Base-by-base conservation (phyloP, 2,888 invertebrate genomes). In the Parnassius mnemosyne region DNA sequence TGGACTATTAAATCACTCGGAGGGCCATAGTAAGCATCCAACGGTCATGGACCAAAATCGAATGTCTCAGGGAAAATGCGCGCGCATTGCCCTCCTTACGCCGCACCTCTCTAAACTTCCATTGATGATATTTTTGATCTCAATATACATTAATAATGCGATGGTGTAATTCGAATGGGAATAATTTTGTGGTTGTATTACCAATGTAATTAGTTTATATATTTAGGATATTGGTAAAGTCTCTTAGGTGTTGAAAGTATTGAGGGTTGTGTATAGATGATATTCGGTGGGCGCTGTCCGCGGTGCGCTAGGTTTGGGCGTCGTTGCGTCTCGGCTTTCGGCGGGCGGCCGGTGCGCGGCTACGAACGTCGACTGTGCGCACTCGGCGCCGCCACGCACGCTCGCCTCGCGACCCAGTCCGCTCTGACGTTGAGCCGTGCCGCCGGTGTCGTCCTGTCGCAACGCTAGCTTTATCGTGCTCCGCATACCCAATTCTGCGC, bases 31-130 rank as follows among this genome's bases (percentile, higher is more conserved):
- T 83, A 83, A 89, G 89, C 89, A 86, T 89, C 89, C 88, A 85
- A 87, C 87, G 87, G 89, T 87, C 87, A 89, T 90, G 91, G 89
- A 92, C 92, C 92, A 92, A 92, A 92, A 92, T 92, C 92, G 92
- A 92, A 92, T 90, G 89, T 86, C 84, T 87, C 83, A 80, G 83
- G 79, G 78, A 79, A 80, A 73, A 71, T 88, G 91, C 90, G 92
- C 92, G 88, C 89, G 87, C 88, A 86, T 57, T 78, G 71, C 81
- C 81, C 80, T 77, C 82, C 83, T 79, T 80, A 64, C 70, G 59
- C 76, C 73, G 78, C 87, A 79, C 89, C 86, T 76, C 83, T 80
- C 83, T 79, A 76, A 82, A 80, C 82, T 80, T 85, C 83, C 90
- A 91, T 91, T 91, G 89, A 91, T 90, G 87, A 89, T 89, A 83